phyloP scores from a whole-genome alignment of 2,888 invertebrate species.

The Dendrolimus pini region DNA sequence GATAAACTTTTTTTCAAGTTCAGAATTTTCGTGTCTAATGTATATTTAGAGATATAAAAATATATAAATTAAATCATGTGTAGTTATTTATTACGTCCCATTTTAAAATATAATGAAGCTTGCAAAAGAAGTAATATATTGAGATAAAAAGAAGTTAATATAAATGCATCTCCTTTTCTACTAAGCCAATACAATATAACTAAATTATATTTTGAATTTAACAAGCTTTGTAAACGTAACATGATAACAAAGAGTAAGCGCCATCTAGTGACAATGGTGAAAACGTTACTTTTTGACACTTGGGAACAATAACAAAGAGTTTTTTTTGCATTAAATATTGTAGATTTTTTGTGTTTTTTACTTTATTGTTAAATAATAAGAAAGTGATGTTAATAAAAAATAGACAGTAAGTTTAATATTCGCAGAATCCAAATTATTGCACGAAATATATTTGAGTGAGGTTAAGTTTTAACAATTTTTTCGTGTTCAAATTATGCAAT shows the following conservation, averaged over 20 bases:
- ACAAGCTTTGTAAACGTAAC: constrained; percentile 26
- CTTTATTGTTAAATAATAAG: constrained; percentile 10
- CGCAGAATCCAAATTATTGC: background rate
- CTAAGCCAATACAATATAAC: no score
- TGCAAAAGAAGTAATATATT: no score
- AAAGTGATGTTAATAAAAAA: constrained; percentile 9
- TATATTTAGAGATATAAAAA: no score
- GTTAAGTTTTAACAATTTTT: constrained; percentile 11
- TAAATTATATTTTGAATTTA: background rate
- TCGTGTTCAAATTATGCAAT: background rate
- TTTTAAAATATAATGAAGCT: no score
- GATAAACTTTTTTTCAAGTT: no score
- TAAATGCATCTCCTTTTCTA: no score
- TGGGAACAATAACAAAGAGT: constrained; percentile 24
- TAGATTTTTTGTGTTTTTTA: constrained; percentile 21
- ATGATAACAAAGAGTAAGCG: constrained; percentile 10
- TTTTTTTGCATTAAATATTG: constrained; percentile 15
- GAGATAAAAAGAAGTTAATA: no score
- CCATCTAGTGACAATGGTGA: constrained; percentile 24
- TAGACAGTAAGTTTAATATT: no score
- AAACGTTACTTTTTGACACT: constrained; percentile 27
- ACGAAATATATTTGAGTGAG: constrained; percentile 9
- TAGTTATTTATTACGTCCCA: no score
- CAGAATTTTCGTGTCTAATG: no score
- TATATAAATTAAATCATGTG: no score